phyloP scores from a whole-genome alignment of 1,140 invertebrate genomes.

The Drosophila sp. region DNA sequence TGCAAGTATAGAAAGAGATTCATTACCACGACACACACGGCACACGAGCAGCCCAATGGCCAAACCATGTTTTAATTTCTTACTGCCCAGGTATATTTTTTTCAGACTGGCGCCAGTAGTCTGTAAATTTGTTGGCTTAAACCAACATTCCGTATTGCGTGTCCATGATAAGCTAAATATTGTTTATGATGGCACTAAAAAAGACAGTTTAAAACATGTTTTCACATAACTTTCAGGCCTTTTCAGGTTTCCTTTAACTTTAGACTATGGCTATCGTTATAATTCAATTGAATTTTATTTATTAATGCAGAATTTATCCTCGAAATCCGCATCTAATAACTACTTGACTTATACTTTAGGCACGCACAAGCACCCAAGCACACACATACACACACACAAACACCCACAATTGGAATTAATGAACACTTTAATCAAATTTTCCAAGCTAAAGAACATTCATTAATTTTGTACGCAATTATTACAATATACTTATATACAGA shows the following conservation, averaged over 20 bases:
- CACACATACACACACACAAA: slow-evolving; percentile 38
- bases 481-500: slow-evolving; percentile 20
- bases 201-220: neutral
- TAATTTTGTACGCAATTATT: slow-evolving; percentile 80
- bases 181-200: too few relatives aligned
- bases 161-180: too few relatives aligned
- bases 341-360: slow-evolving; percentile 42
- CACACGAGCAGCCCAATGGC: too few relatives aligned
- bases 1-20: too few relatives aligned
- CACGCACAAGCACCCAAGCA: slow-evolving; percentile 4
- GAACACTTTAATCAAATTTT: slow-evolving; percentile 78
- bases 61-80: too few relatives aligned
- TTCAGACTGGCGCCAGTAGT: too few relatives aligned
- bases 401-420: slow-evolving; percentile 74
- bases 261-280: neutral
- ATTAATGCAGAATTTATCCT: slow-evolving; percentile 53
- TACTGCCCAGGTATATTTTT: too few relatives aligned
- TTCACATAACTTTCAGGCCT: neutral
- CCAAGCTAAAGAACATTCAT: slow-evolving; percentile 73
- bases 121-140: too few relatives aligned
- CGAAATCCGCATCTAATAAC: slow-evolving; percentile 32
- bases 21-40: too few relatives aligned
- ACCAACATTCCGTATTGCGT: too few relatives aligned
- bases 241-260: neutral
- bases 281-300: slow-evolving; percentile 49